Evolutionary conservation across 2,797 vertebrate genomes (phyloP).

Genomic region (Amblyraja radiata): DNA sequence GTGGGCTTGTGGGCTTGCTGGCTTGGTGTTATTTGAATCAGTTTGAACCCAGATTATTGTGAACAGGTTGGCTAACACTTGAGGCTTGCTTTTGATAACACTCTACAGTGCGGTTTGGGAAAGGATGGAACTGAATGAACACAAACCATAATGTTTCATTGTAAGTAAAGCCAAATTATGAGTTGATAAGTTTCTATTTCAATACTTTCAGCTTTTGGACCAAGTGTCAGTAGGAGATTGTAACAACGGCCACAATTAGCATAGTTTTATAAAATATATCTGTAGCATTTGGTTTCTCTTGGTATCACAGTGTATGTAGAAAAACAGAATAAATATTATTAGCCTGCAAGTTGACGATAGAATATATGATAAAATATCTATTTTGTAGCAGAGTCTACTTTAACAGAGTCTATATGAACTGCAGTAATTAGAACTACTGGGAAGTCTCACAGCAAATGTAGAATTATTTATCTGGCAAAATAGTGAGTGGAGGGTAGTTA

Average conservation of each 20-base stretch:
- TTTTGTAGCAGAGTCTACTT: neutral
- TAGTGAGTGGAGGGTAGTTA: neutral
- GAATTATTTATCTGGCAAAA: neutral
- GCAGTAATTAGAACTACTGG: neutral
- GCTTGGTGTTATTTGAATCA: neutral
- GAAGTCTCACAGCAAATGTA: neutral
- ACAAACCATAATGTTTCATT: neutral
- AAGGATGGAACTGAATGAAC: neutral
- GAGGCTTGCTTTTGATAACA: no score
- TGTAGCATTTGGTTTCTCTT: neutral
- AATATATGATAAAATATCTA: neutral
- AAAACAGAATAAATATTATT: neutral
- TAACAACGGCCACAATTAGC: neutral
- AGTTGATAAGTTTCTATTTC: neutral
- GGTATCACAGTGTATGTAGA: neutral
- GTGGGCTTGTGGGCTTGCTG: neutral
- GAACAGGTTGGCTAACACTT: neutral
- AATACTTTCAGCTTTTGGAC: neutral
- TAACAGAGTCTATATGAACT: neutral
- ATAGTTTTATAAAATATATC: neutral
- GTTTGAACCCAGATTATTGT: neutral
- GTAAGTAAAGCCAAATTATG: neutral
- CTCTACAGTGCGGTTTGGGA: neutral
- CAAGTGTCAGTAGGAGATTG: neutral
- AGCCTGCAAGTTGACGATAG: neutral